Base-by-base conservation (phyloP, 2,113 vertebrate genomes). In the Ictalurus furcatus region DNA sequence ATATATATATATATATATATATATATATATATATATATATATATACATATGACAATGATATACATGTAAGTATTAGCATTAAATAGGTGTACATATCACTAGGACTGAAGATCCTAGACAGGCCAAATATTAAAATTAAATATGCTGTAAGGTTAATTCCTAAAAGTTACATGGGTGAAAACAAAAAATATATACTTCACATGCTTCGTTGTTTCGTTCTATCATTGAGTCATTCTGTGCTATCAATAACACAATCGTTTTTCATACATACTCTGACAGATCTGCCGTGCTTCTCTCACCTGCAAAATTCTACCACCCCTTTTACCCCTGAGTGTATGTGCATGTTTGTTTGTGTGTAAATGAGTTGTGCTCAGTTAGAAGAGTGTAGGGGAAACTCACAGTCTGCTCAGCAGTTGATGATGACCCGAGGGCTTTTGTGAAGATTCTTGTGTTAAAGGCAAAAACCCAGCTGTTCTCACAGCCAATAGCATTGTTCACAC, bases 391-490 rank as follows among this genome's bases (percentile, higher is more conserved):
- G 48, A 82, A n/a, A 59, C 52, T 82, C 28, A 3, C 28, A 52
- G 6, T 69, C 25, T 52, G 37, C 25, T 69, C 63, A 67, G 25
- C 69, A n/a, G 37, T 52, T 81, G 37, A 65, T 12, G 58, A 65
- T 25, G 37, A n/a, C 82, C 37, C 3, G 25, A 84, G 28, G 34
- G 34, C 34, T 84, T 84, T 44, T 40, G 6, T 25, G 12, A 61
- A n/a, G 44, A 69, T 85, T 54, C 28, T 85, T 56, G 48, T 63
- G 86, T 84, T 74, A 58, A 69, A 56, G 48, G 28, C 48, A 34
- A 69, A 56, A 44, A 11, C 34, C n/a, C 65, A 78, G 56, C 85
- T 87, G 85, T 48, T 79, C 34, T 87, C 61, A 84, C 80, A 90
- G 34, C 40, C 28, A 58, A 83, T 40, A 89, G 85, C 56, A 87